Evolutionary conservation across 1,140 invertebrate genomes (phyloP), one percentile per base, ranked within the genome.

Genomic region (Acromyrmex heyeri): DNA sequence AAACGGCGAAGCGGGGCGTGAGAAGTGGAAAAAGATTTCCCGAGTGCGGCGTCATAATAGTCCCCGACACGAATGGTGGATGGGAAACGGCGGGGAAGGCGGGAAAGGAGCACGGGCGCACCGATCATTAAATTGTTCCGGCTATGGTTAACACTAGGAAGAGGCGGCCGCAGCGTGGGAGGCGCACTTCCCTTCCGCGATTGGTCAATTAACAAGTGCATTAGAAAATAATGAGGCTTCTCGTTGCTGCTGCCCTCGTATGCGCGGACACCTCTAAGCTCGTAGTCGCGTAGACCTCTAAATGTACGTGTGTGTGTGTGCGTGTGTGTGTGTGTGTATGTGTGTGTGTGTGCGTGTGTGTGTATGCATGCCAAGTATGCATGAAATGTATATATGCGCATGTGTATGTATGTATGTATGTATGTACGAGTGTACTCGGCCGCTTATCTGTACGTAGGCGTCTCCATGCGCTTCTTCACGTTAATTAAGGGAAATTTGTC

Each of bases 51-150:
- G 57, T 86, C 86, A 86, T 88, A 90, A 90, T 89, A 91, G 87
- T 89, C 81, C 48, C 69, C 16, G 75, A 24, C 38, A 21, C 50
- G 69, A 83, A 75, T 14, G 34, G n/a, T 50, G 38, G 18, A 76
- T 24, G 70, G 67, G 64, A 57, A 61, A 69, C 57, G 18, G 18
- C 18, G 55, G 34, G 64, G 21, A 57, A 62, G 69, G 62, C 82
- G 81, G 61, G 48, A 70, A 72, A 90, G 90, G 85, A 81, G 86
- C 90, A 82, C 72, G 78, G 44, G 73, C 78, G 91, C 81, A 62
- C 55, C 91, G 94, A 94, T 95, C 94, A 95, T 95, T 95, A 95
- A 95, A 95, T 94, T 94, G 93, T 95, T 95, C 94, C 94, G 93
- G 93, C 91, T 81, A 86, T 93, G 94, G 91, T 94, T 94, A 93